phyloP scores from a whole-genome alignment of 2,888 invertebrate genomes.

The Drosophila cognata region DNA sequence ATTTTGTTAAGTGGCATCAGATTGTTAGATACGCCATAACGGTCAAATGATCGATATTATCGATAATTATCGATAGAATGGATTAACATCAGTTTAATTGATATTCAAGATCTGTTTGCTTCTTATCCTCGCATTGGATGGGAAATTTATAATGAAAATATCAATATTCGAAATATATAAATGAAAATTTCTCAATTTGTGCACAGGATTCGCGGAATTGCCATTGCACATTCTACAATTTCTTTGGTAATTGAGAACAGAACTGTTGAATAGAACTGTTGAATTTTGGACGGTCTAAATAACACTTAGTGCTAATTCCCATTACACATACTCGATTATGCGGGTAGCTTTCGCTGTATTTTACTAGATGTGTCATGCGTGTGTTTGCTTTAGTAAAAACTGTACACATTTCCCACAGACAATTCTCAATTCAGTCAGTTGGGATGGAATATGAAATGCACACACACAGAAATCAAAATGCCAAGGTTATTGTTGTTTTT shows the following conservation, averaged over 20 bases:
- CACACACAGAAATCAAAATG: conserved; percentile 18
- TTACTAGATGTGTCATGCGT: background rate
- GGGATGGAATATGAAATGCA: conserved; percentile 1
- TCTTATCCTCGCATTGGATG: background rate
- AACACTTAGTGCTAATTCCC: conserved; percentile 44
- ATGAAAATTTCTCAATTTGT: background rate
- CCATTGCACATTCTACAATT: background rate
- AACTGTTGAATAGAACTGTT: background rate
- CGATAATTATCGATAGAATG: background rate
- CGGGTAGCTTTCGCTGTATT: background rate
- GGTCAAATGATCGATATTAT: background rate
- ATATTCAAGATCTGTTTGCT: background rate
- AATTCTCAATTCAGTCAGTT: conserved; percentile 36
- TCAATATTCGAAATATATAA: background rate
- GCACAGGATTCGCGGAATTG: background rate
- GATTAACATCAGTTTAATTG: background rate
- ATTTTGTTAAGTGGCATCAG: background rate
- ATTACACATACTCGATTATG: conserved; percentile 1
- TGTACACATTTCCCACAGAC: conserved; percentile 49
- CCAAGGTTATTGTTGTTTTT: conserved; percentile 46
- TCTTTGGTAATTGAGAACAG: background rate
- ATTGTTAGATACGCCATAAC: background rate
- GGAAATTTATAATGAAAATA: background rate
- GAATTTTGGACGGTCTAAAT: background rate
- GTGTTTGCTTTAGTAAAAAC: conserved; percentile 28